A percentile compares a stretch with the other conserved stretches of the same genome.
Conservation (phyloP, 2,797 vertebrate genomes). For the Rhincodon typus region DNA sequence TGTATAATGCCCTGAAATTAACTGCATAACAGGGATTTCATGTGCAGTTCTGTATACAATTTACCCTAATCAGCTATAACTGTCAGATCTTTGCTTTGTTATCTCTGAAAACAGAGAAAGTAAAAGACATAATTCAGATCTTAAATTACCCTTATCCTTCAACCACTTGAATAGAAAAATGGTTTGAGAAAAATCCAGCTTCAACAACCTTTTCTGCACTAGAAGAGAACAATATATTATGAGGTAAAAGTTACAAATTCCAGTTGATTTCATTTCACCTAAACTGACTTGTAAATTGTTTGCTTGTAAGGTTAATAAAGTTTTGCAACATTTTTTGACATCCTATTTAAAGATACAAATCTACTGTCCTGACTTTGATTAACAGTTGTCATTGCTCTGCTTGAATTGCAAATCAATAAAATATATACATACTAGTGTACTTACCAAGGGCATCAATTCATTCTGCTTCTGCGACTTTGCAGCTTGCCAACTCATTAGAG, state of each 20-base stretch:
- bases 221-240: background rate
- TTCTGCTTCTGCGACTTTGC: constrained; percentile 46
- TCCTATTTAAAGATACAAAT: constrained; percentile 62
- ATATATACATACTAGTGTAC: constrained; percentile 48
- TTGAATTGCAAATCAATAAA: constrained; percentile 59
- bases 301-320: constrained; percentile 45
- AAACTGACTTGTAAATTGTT: constrained; percentile 10
- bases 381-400: constrained; percentile 58
- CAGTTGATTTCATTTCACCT: background rate
- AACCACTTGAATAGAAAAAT: background rate
- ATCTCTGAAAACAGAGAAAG: background rate
- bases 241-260: background rate
- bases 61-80: background rate
- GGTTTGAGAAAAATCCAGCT: background rate
- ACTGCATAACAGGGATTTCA: background rate
- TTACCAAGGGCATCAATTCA: constrained; percentile 45
- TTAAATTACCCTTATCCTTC: background rate
- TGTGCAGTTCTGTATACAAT: background rate
- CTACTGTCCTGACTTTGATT: constrained; percentile 60
- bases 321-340: constrained; percentile 51
- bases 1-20: background rate
- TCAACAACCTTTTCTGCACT: background rate
- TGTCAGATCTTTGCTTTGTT: background rate
- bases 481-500: constrained; percentile 47
- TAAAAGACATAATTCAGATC: background rate